Percentiles rank a stretch among this genome's conserved stretches.
phyloP scores from a whole-genome alignment of 2,113 vertebrate species.

The Callocephalon fimbriatum region DNA sequence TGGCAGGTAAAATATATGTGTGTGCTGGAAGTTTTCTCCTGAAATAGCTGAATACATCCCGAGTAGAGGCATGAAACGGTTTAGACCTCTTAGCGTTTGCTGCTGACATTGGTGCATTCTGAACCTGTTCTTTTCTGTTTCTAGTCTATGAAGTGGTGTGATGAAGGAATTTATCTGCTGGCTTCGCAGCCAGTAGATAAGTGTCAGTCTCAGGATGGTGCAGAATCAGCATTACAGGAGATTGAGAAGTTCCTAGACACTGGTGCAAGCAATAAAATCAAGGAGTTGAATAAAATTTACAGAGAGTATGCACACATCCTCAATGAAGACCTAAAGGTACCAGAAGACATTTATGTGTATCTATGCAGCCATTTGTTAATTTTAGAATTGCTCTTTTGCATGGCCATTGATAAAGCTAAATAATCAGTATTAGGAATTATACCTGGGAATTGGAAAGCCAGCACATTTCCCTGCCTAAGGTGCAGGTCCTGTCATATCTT shows the following conservation, averaged over 20 bases:
- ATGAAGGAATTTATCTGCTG: constrained; percentile 94
- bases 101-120: neutral
- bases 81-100: neutral
- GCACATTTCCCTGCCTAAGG: neutral
- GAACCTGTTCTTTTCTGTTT: neutral
- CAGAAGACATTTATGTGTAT: neutral
- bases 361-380: neutral
- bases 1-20: neutral
- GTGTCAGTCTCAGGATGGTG: constrained; percentile 96
- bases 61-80: neutral
- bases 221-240: constrained; percentile 92
- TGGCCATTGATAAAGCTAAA: neutral
- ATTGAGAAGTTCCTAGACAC: constrained; percentile 92
- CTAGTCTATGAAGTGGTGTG: constrained; percentile 92
- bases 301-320: constrained; percentile 87
- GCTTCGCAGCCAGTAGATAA: constrained; percentile 96
- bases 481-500: neutral
- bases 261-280: constrained; percentile 82
- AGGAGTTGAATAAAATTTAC: constrained; percentile 82
- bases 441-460: neutral
- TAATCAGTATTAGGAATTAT: neutral
- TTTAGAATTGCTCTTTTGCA: neutral
- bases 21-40: neutral
- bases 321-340: constrained; percentile 88
- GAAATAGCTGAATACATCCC: neutral